phyloP scores from a whole-genome alignment of 2,888 invertebrate genomes.

The Invenusta paracnida region DNA sequence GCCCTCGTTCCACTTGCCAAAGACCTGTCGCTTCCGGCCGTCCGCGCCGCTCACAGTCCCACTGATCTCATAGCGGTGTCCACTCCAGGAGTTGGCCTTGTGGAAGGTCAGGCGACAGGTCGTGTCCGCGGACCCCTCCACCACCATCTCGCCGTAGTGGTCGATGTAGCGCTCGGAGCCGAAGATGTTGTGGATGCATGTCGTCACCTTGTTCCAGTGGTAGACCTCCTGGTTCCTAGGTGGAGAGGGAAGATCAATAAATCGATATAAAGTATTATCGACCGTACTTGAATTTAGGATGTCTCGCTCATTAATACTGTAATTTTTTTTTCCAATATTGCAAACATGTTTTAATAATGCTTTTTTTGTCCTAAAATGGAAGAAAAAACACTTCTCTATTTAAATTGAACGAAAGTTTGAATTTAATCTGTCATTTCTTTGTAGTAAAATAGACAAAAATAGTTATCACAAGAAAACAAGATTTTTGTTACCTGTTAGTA shows the following conservation, averaged over 20 bases:
- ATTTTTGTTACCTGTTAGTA: no score
- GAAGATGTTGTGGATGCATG: constrained; percentile 78
- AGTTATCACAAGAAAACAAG: no score
- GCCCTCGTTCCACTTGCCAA: constrained; percentile 78
- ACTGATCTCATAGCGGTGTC: constrained; percentile 72
- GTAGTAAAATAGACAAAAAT: no score
- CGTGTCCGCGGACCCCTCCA: constrained; percentile 65
- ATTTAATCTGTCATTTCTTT: no score
- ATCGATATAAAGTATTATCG: background rate
- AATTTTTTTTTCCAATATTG: no score
- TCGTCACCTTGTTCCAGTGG: constrained; percentile 76
- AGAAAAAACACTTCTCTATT: no score
- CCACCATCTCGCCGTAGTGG: constrained; percentile 76
- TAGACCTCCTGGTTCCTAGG: constrained; percentile 69
- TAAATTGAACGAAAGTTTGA: no score
- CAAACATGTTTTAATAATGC: no score
- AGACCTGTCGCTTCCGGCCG: constrained; percentile 62
- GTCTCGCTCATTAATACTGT: no score
- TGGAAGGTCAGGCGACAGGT: constrained; percentile 74
- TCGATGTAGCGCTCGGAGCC: constrained; percentile 79
- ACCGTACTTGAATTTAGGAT: no score
- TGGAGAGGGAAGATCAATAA: constrained; percentile 51
- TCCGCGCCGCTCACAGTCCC: constrained; percentile 66
- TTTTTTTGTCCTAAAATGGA: no score
- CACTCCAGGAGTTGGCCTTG: constrained; percentile 75